phyloP scores from a whole-genome alignment of 2,113 vertebrate species.

The Rutilus rutilus region DNA sequence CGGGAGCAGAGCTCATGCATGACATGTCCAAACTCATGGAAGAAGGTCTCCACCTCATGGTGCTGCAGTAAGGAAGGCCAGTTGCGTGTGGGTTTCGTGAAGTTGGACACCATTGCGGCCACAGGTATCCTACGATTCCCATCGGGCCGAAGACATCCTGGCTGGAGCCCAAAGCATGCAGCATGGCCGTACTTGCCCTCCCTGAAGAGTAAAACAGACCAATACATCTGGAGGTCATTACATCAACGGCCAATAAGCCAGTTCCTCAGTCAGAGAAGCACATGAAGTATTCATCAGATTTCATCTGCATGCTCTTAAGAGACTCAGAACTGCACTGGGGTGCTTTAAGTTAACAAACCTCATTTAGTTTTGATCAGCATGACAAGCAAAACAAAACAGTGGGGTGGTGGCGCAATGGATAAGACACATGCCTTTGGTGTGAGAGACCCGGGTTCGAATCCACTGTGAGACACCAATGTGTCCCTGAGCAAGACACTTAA shows the following conservation, averaged over 20 bases:
- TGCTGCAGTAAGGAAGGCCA: constrained; percentile 91
- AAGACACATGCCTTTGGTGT: too few relatives aligned
- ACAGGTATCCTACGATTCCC: constrained; percentile 85
- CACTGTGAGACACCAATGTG: too few relatives aligned
- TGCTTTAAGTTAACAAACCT: background rate
- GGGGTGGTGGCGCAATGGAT: too few relatives aligned
- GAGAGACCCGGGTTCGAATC: too few relatives aligned
- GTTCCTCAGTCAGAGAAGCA: background rate
- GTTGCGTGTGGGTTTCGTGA: constrained; percentile 84
- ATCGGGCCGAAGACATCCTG: constrained; percentile 84
- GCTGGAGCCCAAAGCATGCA: constrained; percentile 91
- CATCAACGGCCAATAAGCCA: background rate
- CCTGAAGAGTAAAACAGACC: constrained; percentile 71
- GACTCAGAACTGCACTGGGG: background rate
- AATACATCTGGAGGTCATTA: background rate
- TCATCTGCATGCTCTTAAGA: background rate
- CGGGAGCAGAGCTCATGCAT: constrained; percentile 97
- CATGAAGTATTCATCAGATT: background rate
- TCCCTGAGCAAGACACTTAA: too few relatives aligned
- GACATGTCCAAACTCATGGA: constrained; percentile 95
- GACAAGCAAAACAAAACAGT: too few relatives aligned
- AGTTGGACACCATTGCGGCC: constrained; percentile 95
- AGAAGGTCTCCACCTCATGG: constrained; percentile 95
- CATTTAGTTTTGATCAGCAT: background rate
- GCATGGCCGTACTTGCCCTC: constrained; percentile 93